A percentile compares a stretch with the other conserved stretches of the same genome.
These are phyloP conservation scores for Takifugu rubripes DNA, from an alignment of 2,797 vertebrate genomes.

Conservation along the genomic window DNA sequence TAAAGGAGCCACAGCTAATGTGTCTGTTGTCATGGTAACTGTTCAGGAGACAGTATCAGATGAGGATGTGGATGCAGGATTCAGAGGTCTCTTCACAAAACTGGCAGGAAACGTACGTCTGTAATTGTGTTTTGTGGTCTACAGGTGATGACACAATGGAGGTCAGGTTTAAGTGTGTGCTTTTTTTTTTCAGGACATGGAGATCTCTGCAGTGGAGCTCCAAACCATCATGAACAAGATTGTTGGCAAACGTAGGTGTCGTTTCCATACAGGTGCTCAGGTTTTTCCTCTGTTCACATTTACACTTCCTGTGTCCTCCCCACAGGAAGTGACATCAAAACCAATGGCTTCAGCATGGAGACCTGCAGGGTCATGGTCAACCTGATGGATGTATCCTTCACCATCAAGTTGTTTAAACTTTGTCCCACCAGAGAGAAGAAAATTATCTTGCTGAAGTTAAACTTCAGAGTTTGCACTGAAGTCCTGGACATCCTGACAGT, in stretches of 20 bases:
- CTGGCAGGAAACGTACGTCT: slow-evolving; percentile 77
- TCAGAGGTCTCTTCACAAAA: slow-evolving; percentile 80
- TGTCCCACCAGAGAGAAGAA: background rate
- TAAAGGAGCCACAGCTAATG: background rate
- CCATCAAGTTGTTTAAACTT: background rate
- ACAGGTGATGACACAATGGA: too few species aligned
- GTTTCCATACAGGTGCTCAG: background rate
- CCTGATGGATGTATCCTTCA: slow-evolving; percentile 90
- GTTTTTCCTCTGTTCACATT: background rate
- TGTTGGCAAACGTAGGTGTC: slow-evolving; percentile 78
- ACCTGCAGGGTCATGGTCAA: slow-evolving; percentile 86
- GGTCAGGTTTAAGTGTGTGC: background rate
- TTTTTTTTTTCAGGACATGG: slow-evolving; percentile 75
- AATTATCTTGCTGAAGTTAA: too few species aligned
- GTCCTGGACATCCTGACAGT: too few species aligned
- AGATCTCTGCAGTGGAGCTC: slow-evolving; percentile 79
- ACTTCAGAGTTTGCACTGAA: too few species aligned
- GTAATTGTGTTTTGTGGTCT: background rate
- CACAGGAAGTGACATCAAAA: slow-evolving; percentile 84
- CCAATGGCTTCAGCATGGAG: slow-evolving; percentile 81
- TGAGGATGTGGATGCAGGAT: slow-evolving; percentile 63
- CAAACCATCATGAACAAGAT: slow-evolving; percentile 78
- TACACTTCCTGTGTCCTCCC: slow-evolving; percentile 9
- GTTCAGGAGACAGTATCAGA: slow-evolving; percentile 77
- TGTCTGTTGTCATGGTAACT: slow-evolving; percentile 1